Evolutionary conservation across 2,797 vertebrate genomes (phyloP).

Genomic region (Acipenser transmontanus): DNA sequence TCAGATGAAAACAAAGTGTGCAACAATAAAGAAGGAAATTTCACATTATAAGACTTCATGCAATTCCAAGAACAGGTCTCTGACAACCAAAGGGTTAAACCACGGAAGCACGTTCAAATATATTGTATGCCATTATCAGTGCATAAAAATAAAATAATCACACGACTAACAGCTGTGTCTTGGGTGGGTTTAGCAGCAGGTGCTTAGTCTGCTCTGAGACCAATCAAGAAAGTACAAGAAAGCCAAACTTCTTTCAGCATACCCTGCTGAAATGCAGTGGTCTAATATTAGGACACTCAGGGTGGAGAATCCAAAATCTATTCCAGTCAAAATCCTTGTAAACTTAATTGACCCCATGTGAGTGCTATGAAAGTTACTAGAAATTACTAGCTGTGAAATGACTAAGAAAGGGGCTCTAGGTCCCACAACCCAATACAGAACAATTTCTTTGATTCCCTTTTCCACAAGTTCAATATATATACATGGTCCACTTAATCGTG

Average conservation of each 20-base stretch:
- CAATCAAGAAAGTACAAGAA: background rate
- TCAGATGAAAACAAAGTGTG: too few relatives aligned
- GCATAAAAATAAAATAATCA: background rate
- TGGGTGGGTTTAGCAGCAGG: constrained; percentile 1
- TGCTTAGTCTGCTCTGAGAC: background rate
- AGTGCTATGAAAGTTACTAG: background rate
- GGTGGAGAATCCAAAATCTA: background rate
- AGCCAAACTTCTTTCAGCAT: background rate
- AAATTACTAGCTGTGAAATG: background rate
- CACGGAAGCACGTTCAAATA: background rate
- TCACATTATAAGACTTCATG: background rate
- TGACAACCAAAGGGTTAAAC: background rate
- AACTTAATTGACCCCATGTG: background rate
- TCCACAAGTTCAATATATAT: too few relatives aligned
- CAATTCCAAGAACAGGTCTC: background rate
- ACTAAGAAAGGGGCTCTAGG: constrained; percentile 31
- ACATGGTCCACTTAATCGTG: too few relatives aligned
- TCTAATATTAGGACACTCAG: background rate
- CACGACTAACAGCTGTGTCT: background rate
- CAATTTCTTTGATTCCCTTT: too few relatives aligned
- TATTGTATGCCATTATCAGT: background rate
- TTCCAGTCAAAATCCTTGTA: too few relatives aligned
- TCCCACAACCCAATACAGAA: constrained; percentile 22
- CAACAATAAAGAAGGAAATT: background rate
- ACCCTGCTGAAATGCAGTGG: background rate